Evolutionary conservation across 2,797 vertebrate species (phyloP).

Genomic region (Tinamus major): DNA sequence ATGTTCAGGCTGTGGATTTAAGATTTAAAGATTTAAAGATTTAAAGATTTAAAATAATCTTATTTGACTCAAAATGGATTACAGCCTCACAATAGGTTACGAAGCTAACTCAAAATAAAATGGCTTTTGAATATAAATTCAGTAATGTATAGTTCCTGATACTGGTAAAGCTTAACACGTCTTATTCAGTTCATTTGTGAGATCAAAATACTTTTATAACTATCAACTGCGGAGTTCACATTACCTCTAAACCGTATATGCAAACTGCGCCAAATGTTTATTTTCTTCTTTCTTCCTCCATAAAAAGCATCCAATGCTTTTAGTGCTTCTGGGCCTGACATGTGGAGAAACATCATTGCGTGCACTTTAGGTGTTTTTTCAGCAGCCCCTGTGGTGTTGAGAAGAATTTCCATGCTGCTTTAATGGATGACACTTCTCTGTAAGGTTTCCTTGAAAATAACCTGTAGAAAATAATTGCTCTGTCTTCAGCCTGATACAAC

Average conservation of each 20-base stretch:
- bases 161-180: not conserved
- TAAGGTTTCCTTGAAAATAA: not conserved
- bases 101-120: not conserved
- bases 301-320: not conserved
- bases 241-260: not conserved
- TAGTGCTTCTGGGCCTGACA: not conserved
- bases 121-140: not conserved
- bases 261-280: not conserved
- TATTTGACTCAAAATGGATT: not conserved
- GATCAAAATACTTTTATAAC: not conserved
- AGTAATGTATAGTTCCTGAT: not conserved
- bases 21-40: too few species aligned
- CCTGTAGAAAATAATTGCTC: conserved; percentile 42
- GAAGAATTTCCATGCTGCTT: not conserved
- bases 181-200: not conserved
- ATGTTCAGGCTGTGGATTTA: not conserved
- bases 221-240: not conserved
- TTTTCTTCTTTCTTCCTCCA: not conserved
- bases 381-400: not conserved
- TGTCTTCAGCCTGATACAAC: not conserved
- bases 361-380: not conserved
- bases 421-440: conserved; percentile 25
- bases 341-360: not conserved
- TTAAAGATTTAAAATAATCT: not conserved
- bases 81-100: not conserved